phyloP scores from a whole-genome alignment of 2,888 invertebrate genomes.

The Noctua janthina region DNA sequence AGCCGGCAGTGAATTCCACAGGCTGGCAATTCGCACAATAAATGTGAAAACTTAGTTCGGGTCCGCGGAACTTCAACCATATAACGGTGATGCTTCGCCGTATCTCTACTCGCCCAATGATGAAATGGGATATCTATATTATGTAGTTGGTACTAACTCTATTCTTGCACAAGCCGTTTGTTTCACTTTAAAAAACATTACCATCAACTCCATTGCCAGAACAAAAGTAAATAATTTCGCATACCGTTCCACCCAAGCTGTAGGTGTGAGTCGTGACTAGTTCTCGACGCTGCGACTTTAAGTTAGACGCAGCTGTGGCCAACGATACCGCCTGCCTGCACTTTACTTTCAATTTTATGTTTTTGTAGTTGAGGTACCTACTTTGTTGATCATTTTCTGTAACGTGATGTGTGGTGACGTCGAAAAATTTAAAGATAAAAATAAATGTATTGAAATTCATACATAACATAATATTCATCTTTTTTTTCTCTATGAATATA shows the following conservation, averaged over 20 bases:
- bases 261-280: slow-evolving; percentile 43
- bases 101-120: no score
- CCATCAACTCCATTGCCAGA: not conserved
- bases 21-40: no score
- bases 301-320: slow-evolving; percentile 52
- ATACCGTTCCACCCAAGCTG: slow-evolving; percentile 10
- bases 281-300: slow-evolving; percentile 40
- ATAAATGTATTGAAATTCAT: not conserved
- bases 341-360: slow-evolving; percentile 12
- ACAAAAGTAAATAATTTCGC: slow-evolving; percentile 41
- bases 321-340: slow-evolving; percentile 37
- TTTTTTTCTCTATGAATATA: not conserved
- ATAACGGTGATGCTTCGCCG: no score
- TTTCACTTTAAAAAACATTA: not conserved
- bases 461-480: no score
- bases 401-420: not conserved
- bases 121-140: not conserved
- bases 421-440: not conserved
- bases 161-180: not conserved
- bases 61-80: no score
- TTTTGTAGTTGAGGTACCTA: slow-evolving; percentile 6
- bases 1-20: no score
- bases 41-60: no score
- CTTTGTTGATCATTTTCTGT: slow-evolving; percentile 6
- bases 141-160: not conserved